Base-by-base conservation (phyloP, 2,113 vertebrate genomes). In the Meriones unguiculatus region DNA sequence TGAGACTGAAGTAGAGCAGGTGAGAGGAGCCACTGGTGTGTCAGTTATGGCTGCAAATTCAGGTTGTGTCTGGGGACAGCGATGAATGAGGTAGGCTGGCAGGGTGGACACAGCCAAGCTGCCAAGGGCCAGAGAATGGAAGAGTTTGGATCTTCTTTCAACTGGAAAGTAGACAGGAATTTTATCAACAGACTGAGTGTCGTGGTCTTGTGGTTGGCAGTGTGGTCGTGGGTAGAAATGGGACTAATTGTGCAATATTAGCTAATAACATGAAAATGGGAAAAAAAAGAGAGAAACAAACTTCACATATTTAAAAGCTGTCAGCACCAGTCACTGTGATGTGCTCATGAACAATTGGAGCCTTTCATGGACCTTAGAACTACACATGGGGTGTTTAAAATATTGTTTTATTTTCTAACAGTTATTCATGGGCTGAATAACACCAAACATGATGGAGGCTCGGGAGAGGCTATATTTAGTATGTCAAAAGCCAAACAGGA, bases 281-380 rank as follows among this genome's bases (percentile, higher is more conserved):
- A 15, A 50, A 7, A 13, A 57, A 13, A 35, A 80, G 52, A 57
- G 35, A 62, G 46, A 46, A 46, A 46, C 46, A 69, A 95, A 50
- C 8, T 73, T 78, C 72, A n/a, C 15, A 18, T 62, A 46, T n/a
- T 69, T 86, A 78, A 90, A 72, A 67, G 92, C 75, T 54, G 2
- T 72, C 72, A 32, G 15, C 80, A 35, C 35, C 57, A 73, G 38
- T 62, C 35, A 70, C 64, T 20, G 30, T 72, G 52, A 54, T n/a
- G 54, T 89, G 81, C 84, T 57, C 85, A 69, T 70, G 12, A 89
- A 75, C 35, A 80, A 80, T 46, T 78, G 22, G 18, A 52, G 20
- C 75, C 85, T 93, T 64, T 50, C 93, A 38, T 50, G 80, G 46
- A 85, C 67, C 77, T 89, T 87, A 50, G 50, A 93, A 87, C 64